Percentiles rank a stretch among this genome's conserved stretches.
Conservation (phyloP, 2,888 invertebrate species). For the Sarcophaga caerulescens region DNA sequence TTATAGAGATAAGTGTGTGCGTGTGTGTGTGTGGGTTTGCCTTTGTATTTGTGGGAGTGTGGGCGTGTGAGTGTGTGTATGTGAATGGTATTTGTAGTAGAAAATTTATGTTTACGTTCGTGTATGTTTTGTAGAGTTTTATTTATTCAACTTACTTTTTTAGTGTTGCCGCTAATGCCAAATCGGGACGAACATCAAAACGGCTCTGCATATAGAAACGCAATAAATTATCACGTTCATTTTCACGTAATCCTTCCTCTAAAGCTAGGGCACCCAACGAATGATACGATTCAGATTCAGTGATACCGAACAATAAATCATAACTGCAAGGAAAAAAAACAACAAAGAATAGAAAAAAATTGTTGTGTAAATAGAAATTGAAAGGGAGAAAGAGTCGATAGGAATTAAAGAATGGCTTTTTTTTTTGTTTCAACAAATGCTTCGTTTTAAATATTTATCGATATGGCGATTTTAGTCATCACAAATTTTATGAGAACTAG, state of each 20-base stretch:
- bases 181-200: slow-evolving; percentile 88
- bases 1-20: neutral
- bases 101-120: neutral
- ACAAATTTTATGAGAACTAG: neutral
- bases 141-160: slow-evolving; percentile 83
- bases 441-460: neutral
- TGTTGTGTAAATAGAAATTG: neutral
- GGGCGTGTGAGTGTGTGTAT: slow-evolving; percentile 27
- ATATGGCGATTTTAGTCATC: neutral
- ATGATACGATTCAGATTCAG: slow-evolving; percentile 91
- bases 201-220: slow-evolving; percentile 89
- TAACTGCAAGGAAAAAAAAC: slow-evolving; percentile 83
- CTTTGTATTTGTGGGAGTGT: slow-evolving; percentile 38
- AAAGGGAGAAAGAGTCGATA: slow-evolving; percentile 3
- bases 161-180: slow-evolving; percentile 85
- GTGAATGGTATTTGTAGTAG: slow-evolving; percentile 26
- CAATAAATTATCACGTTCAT: slow-evolving; percentile 89
- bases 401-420: neutral
- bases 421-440: slow-evolving; percentile 13
- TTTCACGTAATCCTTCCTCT: slow-evolving; percentile 88
- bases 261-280: slow-evolving; percentile 86
- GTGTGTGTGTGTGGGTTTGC: neutral
- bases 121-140: neutral
- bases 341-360: slow-evolving; percentile 10
- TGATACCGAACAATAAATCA: slow-evolving; percentile 92